Base-by-base conservation (phyloP, 1,140 invertebrate species). In the Nasonia giraulti region DNA sequence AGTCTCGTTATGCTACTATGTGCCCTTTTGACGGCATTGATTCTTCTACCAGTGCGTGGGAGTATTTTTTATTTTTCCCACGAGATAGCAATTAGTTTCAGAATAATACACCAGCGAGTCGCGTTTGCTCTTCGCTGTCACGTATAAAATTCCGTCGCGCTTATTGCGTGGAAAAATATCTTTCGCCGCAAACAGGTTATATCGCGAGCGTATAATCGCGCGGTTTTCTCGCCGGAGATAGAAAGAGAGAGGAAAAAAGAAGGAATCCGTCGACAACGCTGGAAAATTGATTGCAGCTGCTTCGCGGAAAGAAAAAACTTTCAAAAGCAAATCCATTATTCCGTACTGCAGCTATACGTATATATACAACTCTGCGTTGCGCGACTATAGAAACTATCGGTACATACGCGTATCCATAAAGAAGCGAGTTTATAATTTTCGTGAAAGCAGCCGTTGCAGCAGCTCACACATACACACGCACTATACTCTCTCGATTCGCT, bases 391-490 rank as follows among this genome's bases (percentile, higher is more conserved):
- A 37, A 73, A 73, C 69, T 73, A 73, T 73, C 27, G 31, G 23
- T 14, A 2, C 17, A 37, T 17, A 17, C 11, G 12, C 6, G 37
- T 74, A 62, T 62, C 17, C 55, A n/a, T n/a, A 5, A n/a, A 62
- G 55, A 74, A 20, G 73, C 12, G 37, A 74, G 12, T 76, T 76
- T 76, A 50, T 76, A 76, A 76, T 76, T 76, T 76, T 76, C 37
- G 74, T 76, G 74, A 76, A 76, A 76, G 68, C 68, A 76, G 68
- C 68, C 68, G 68, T n/a, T 71, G 23, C 20, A 33, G 14, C 68
- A 7, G 10, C 27, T 6, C 55, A 44, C 40, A 44, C 7, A 44
- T 10, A 44, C 7, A 10, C 68, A 33, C 68, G 68, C 31, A n/a
- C 31, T 66, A 27, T 27, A 37, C 33, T 37, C 33, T 37, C 33